Evolutionary conservation across 2,797 vertebrate species (phyloP).

Genomic region (Clarias pachynema): DNA sequence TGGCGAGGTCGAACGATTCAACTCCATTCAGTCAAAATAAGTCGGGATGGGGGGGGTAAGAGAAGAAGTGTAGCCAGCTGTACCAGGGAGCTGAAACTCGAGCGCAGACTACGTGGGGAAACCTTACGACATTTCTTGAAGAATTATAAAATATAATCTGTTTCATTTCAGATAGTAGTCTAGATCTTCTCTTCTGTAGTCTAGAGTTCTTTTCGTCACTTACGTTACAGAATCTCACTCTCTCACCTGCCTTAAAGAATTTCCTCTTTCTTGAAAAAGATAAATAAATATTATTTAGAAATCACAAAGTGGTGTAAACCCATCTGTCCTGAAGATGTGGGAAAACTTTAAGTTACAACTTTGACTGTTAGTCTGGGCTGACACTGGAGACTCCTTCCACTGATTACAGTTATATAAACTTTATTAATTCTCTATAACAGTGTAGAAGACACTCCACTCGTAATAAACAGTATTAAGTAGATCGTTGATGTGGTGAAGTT

Average conservation of each 20-base stretch:
- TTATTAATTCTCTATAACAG: too few species aligned
- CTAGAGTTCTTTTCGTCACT: not conserved
- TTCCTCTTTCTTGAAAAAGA: not conserved
- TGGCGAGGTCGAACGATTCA: constrained; percentile 8
- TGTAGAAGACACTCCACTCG: too few species aligned
- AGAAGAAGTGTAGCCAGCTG: constrained; percentile 2
- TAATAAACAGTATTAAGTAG: too few species aligned
- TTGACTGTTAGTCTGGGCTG: too few species aligned
- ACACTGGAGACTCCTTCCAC: not conserved
- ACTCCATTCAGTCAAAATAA: not conserved
- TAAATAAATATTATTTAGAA: not conserved
- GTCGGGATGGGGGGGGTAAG: not conserved
- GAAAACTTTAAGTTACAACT: not conserved
- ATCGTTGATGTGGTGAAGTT: too few species aligned
- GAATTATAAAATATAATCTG: not conserved
- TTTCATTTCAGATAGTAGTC: too few species aligned
- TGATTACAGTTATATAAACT: not conserved
- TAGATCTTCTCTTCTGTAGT: too few species aligned
- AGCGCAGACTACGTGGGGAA: not conserved
- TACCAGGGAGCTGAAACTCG: not conserved
- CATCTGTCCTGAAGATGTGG: not conserved
- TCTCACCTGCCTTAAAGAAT: not conserved
- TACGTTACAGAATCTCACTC: not conserved
- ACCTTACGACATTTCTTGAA: not conserved
- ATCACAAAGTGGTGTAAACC: not conserved